A percentile compares a stretch with the other conserved stretches of the same genome.
Evolutionary conservation across 2,113 vertebrate genomes (phyloP).

Genomic region (Prietella phreatophila): DNA sequence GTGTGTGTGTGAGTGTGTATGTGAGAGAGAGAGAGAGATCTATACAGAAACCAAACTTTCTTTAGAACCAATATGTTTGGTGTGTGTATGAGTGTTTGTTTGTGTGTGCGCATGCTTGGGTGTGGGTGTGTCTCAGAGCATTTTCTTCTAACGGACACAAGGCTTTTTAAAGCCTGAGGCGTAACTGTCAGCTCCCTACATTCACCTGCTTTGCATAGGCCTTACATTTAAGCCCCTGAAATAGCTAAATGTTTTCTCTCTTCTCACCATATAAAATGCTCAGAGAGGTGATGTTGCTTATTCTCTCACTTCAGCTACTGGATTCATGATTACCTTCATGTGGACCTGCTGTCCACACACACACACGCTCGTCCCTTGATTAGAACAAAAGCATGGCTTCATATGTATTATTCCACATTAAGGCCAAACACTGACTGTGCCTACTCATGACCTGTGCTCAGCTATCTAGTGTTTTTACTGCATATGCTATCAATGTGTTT

Average conservation of each 20-base stretch:
- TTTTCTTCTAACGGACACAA: conserved; percentile 55
- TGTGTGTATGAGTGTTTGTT: conserved; percentile 23
- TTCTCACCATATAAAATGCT: conserved; percentile 43
- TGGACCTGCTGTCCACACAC: background rate
- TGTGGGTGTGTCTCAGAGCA: conserved; percentile 28
- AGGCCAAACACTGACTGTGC: background rate
- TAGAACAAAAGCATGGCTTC: conserved; percentile 53
- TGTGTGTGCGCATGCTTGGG: background rate
- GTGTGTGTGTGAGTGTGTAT: background rate
- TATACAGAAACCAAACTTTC: conserved; percentile 8
- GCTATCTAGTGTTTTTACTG: conserved; percentile 4
- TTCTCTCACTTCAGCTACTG: conserved; percentile 50
- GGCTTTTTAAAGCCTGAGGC: conserved; percentile 57
- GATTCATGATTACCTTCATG: background rate
- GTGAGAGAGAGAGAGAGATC: conserved; percentile 15
- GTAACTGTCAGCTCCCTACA: conserved; percentile 64
- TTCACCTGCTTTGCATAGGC: conserved; percentile 68
- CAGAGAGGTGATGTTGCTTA: conserved; percentile 62
- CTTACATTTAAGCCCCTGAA: conserved; percentile 58
- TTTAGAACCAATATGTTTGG: conserved; percentile 2
- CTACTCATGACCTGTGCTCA: conserved; percentile 6
- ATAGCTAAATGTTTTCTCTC: background rate
- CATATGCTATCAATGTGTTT: background rate
- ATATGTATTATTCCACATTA: conserved; percentile 38
- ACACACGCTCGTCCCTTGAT: conserved; percentile 26